Evolutionary conservation across 2,888 invertebrate species (phyloP).

Genomic region (Nomada fucata): DNA sequence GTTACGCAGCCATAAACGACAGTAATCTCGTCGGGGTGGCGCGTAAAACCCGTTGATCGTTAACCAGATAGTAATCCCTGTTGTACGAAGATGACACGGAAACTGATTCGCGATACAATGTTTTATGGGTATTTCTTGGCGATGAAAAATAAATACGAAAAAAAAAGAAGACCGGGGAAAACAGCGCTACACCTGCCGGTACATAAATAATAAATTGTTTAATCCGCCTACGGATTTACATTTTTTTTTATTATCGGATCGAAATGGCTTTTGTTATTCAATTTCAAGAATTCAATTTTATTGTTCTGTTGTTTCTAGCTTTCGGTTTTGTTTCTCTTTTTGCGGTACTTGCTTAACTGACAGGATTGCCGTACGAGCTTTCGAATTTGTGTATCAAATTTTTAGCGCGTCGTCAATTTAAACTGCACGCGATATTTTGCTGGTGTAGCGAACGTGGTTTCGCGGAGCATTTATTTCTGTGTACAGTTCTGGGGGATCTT

Average conservation of each 20-base stretch:
- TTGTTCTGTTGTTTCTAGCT: neutral
- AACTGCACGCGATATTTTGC: constrained; percentile 6
- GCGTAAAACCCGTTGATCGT: constrained; percentile 51
- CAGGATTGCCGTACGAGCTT: neutral
- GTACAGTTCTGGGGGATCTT: constrained; percentile 5
- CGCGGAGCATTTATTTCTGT: neutral
- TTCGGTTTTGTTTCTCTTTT: neutral
- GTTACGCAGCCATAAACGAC: constrained; percentile 51
- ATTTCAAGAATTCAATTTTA: constrained; percentile 1
- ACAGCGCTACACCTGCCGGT: too few species aligned
- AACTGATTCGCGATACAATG: constrained; percentile 47
- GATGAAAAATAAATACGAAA: too few species aligned
- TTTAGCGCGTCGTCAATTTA: constrained; percentile 11
- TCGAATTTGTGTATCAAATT: constrained; percentile 22
- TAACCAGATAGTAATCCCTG: constrained; percentile 49
- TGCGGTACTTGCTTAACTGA: neutral
- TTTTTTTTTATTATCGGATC: neutral
- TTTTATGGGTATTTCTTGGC: constrained; percentile 28
- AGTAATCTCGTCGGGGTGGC: constrained; percentile 42
- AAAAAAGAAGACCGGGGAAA: too few species aligned
- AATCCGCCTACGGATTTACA: constrained; percentile 29
- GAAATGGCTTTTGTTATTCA: neutral
- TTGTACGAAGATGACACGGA: constrained; percentile 40
- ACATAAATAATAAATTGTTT: constrained; percentile 9
- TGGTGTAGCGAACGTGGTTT: neutral